Conservation (phyloP, 2,113 vertebrate species). For the Origma solitaria region DNA sequence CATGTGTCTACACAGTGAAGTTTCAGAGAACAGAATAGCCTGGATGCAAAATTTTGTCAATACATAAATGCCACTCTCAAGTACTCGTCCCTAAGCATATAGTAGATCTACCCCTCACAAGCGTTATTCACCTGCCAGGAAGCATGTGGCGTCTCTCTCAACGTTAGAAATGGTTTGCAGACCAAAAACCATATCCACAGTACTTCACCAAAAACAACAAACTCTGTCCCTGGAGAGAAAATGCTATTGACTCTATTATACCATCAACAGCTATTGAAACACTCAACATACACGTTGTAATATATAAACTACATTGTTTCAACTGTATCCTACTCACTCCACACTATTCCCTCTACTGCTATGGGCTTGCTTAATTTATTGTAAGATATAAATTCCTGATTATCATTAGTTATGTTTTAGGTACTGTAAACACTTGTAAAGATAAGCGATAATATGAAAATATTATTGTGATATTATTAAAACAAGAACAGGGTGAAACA, state of each 20-base stretch:
- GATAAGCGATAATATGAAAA: background rate
- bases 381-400: background rate
- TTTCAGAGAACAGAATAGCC: background rate
- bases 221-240: background rate
- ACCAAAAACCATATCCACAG: background rate
- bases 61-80: background rate
- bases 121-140: background rate
- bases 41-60: background rate
- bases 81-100: background rate
- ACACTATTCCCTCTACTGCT: background rate
- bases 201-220: background rate
- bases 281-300: background rate
- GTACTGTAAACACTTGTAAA: background rate
- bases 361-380: background rate
- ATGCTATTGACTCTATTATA: background rate
- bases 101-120: background rate
- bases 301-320: background rate
- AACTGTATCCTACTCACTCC: background rate
- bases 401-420: background rate
- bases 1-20: background rate
- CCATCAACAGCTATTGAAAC: background rate
- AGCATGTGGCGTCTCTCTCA: rapidly evolving
- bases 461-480: background rate
- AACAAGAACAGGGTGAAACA: background rate
- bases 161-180: background rate